A percentile compares a stretch with the other conserved stretches of the same genome.
These are phyloP conservation scores for Antitype chi DNA, from an alignment of 2,888 invertebrate species.

Conservation along the genomic window DNA sequence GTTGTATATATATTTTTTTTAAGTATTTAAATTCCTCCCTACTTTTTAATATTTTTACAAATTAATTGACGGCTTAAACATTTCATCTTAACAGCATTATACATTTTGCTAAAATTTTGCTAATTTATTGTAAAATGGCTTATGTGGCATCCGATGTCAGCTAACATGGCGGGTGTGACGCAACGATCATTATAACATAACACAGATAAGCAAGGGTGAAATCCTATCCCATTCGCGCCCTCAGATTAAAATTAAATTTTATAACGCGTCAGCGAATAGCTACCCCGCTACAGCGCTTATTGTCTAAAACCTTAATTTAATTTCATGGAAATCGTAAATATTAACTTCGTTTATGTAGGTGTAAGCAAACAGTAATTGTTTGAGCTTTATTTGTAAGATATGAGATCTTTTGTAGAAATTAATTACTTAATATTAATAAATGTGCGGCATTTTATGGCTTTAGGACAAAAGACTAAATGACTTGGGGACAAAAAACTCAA, in stretches of 20 bases:
- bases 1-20: too few species aligned
- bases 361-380: constrained; percentile 65
- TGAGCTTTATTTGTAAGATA: constrained; percentile 59
- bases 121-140: constrained; percentile 59
- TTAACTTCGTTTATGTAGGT: constrained; percentile 72
- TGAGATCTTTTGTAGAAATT: constrained; percentile 55
- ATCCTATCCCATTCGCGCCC: constrained; percentile 87
- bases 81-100: background rate
- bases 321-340: constrained; percentile 82
- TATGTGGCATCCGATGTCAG: constrained; percentile 70
- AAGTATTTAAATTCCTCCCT: background rate
- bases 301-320: constrained; percentile 85
- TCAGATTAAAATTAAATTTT: constrained; percentile 89
- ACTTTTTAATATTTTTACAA: background rate
- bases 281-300: constrained; percentile 76
- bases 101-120: constrained; percentile 9
- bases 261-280: constrained; percentile 83
- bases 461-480: constrained; percentile 36
- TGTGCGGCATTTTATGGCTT: constrained; percentile 47
- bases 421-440: constrained; percentile 60
- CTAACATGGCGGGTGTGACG: constrained; percentile 68
- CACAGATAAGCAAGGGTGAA: constrained; percentile 85
- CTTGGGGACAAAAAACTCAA: constrained; percentile 23
- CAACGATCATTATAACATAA: constrained; percentile 74
- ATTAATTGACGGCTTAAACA: background rate